Evolutionary conservation across 2,888 invertebrate species (phyloP), one percentile per base, ranked within the genome.

Genomic region (Agrilus mali): DNA sequence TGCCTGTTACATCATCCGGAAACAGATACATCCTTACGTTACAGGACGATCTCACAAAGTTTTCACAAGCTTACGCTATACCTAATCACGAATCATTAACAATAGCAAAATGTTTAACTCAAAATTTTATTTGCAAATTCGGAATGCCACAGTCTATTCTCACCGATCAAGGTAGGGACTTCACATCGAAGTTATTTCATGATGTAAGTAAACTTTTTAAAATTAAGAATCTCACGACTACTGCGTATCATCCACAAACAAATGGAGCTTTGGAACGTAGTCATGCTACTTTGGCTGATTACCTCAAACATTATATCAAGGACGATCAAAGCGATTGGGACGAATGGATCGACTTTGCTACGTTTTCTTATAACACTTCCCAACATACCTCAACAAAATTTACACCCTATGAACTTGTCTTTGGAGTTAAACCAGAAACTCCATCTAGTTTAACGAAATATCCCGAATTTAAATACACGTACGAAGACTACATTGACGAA

Each of bases 1-100:
- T 63, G 42, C 50, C 56, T 3, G 32, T 53, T 33, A 56, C 60
- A 0, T 49, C 54, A 43, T 36, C 46, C 7, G 57, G 55, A 14
- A 60, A 61, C 44, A 53, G 49, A 52, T 63, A 50, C 41, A 56
- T 64, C 22, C 33, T 64, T 7, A 62, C 62, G 58, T n/a, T n/a
- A n/a, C n/a, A n/a, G n/a, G n/a, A n/a, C n/a, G n/a, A n/a, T n/a
- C n/a, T n/a, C n/a, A n/a, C 60, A 0, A 61, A 63, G 55, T 63
- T 51, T 46, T 55, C 56, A 10, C 49, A 53, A 45, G 60, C 60
- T 6, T 50, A 47, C 34, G 47, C 60, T 1, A 47, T 64, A 8
- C 53, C 51, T 5, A 59, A 63, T 51, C 53, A 55, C 15, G 57
- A 60, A 51, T 55, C 64, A 1, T 17, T 32, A 33, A 62, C 60